Evolutionary conservation across 2,797 vertebrate genomes (phyloP), one percentile per base, ranked within the genome.

Genomic region (Catharus ustulatus): DNA sequence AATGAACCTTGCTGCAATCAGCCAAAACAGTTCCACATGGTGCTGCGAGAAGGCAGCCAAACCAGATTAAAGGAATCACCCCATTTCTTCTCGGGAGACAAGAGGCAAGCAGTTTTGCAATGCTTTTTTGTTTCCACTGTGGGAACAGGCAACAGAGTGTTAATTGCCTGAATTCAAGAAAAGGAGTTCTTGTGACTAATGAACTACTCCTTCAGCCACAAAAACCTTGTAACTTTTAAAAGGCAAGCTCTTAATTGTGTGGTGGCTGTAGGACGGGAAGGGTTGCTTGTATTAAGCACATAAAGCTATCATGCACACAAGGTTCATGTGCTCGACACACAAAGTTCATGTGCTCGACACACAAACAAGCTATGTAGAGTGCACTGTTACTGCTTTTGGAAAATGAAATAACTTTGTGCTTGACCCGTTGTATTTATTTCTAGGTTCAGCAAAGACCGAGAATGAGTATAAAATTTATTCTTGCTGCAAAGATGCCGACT

Each of bases 1-100:
- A 95, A 96, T 92, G 32, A 32, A 71, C 85, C 52, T 89, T 89
- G 95, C 79, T 96, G 92, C 94, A 95, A 71, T 94, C 87, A 66
- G 87, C 84, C 69, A 51, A 93, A 93, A 57, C 85, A 87, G 61
- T 94, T 87, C 78, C 89, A 79, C 69, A 21, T 73, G 78, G 87
- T 94, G 84, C 87, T 91, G 49, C 0, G 72, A 89, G 77, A 12
- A 82, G 85, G 85, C 69, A 22, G 52, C 95, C 96, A 95, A 96
- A 30, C 93, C 89, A 95, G 95, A 75, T 95, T 94, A 96, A 93
- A 95, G 93, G 93, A 89, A 94, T 97, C 93, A 69, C 91, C 88
- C 66, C 3, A 5, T 84, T 93, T 94, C 88, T 97, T 85, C 40
- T 63, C 18, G 36, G 69, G 91, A 97, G 82, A 78, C 45, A 87